Percentiles rank a stretch among this genome's conserved stretches.
Conservation (phyloP, 1,140 invertebrate species). For the Brachionus asplanchnoidis region DNA sequence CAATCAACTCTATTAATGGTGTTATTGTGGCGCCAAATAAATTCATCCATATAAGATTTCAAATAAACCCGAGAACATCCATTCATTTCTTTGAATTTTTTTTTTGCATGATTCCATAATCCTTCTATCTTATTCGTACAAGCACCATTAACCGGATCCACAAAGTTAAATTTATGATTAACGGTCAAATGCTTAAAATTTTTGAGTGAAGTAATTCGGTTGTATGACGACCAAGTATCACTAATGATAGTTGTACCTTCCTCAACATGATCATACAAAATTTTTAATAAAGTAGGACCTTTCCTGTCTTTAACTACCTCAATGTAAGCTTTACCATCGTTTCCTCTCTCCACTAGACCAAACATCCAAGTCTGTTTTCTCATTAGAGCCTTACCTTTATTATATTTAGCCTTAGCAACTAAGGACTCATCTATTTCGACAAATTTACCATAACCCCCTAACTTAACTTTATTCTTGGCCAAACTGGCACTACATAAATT, state of each 20-base stretch:
- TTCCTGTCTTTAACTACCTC: too few relatives aligned
- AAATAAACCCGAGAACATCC: background rate
- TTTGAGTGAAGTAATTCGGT: background rate
- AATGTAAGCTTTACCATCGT: too few relatives aligned
- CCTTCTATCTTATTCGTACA: slow-evolving; percentile 15
- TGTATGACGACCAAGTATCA: background rate
- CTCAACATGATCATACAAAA: background rate
- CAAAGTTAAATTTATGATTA: slow-evolving; percentile 4
- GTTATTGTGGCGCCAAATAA: background rate
- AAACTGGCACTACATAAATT: too few relatives aligned
- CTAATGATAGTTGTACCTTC: background rate
- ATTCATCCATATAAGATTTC: slow-evolving; percentile 1
- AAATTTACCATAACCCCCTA: too few relatives aligned
- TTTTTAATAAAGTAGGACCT: too few relatives aligned
- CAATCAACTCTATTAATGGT: background rate
- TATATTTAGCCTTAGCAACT: too few relatives aligned
- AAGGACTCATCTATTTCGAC: too few relatives aligned
- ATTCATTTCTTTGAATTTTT: slow-evolving; percentile 16
- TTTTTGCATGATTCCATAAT: background rate
- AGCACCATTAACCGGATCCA: background rate
- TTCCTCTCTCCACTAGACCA: too few relatives aligned
- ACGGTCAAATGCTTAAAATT: background rate
- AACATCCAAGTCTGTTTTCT: too few relatives aligned
- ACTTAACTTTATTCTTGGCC: too few relatives aligned
- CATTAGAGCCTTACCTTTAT: too few relatives aligned